Evolutionary conservation across 2,888 invertebrate species (phyloP), one percentile per base, ranked within the genome.

Genomic region (Deilephila elpenor): DNA sequence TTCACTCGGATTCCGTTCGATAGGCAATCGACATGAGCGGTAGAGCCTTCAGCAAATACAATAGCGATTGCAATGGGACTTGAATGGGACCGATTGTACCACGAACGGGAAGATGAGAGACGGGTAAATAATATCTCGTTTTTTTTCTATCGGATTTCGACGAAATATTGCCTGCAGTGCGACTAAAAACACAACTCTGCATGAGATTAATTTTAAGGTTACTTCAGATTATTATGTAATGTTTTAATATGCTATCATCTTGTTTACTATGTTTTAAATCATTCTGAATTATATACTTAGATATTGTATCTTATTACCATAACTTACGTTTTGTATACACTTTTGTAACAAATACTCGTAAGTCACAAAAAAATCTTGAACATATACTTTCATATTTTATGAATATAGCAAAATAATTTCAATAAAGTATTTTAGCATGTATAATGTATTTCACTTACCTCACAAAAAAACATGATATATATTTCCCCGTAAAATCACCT

Each of bases 21-120:
- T 89, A 89, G 89, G 84, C 90, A 89, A 91, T 91, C 91, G 89
- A 93, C 93, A 92, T 88, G 91, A 89, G 86, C 90, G 82, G 87
- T 88, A 84, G 88, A 93, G 93, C 89, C 89, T 88, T 93, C 87
- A 78, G 92, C 89, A 93, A 93, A 94, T 85, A 93, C 91, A 92
- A 92, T 91, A 91, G 88, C 86, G 86, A 85, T 85, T 88, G 91
- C 91, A 90, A 88, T 88, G 86, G 84, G 85, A 83, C 89, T 89
- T 86, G 86, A 91, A 88, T 85, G 81, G 83, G 83, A 82, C 82
- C 84, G 85, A 88, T 87, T 80, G 88, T 87, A 86, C 85, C 82
- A 82, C 83, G 82, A 83, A 82, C 83, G 83, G 82, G 78, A 88
- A 89, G 86, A 91, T 88, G 89, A 89, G 90, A 88, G 86, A 80